A percentile compares a stretch with the other conserved stretches of the same genome.
Evolutionary conservation across 2,113 vertebrate genomes (phyloP).

Genomic region (Mugil cephalus): DNA sequence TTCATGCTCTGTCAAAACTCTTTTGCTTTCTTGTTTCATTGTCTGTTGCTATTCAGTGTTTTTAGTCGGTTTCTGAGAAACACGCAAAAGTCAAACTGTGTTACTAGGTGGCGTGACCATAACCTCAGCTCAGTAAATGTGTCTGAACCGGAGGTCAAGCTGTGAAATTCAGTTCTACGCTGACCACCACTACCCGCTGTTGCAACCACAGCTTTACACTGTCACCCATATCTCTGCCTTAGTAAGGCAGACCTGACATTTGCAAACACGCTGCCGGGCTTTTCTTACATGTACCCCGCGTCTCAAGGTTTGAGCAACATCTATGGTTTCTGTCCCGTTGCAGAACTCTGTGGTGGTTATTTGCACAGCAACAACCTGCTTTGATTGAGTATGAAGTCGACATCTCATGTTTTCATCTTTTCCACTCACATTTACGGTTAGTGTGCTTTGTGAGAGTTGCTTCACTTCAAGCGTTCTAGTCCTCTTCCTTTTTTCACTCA

Average conservation of each 20-base stretch:
- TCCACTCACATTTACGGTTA: neutral
- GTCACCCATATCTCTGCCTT: neutral
- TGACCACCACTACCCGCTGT: neutral
- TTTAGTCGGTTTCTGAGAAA: constrained; percentile 19
- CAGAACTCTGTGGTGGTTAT: neutral
- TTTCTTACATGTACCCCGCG: too few species aligned
- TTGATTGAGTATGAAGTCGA: constrained; percentile 14
- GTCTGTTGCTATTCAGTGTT: neutral
- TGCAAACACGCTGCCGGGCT: neutral
- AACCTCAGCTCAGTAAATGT: too few species aligned
- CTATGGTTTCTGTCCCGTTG: neutral
- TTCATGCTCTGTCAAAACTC: constrained; percentile 2
- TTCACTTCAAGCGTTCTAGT: neutral
- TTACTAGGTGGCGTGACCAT: too few species aligned
- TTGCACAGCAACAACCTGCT: neutral
- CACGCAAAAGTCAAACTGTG: too few species aligned
- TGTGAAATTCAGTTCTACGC: neutral
- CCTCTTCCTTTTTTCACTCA: neutral
- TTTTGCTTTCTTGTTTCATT: constrained; percentile 2
- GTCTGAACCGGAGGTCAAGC: neutral
- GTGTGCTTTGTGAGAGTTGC: constrained; percentile 1
- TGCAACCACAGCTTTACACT: neutral
- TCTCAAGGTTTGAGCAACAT: neutral
- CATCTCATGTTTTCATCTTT: neutral
- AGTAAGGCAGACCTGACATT: too few species aligned